phyloP scores from a whole-genome alignment of 2,113 vertebrate genomes.

The Erythrocercus mccallii region DNA sequence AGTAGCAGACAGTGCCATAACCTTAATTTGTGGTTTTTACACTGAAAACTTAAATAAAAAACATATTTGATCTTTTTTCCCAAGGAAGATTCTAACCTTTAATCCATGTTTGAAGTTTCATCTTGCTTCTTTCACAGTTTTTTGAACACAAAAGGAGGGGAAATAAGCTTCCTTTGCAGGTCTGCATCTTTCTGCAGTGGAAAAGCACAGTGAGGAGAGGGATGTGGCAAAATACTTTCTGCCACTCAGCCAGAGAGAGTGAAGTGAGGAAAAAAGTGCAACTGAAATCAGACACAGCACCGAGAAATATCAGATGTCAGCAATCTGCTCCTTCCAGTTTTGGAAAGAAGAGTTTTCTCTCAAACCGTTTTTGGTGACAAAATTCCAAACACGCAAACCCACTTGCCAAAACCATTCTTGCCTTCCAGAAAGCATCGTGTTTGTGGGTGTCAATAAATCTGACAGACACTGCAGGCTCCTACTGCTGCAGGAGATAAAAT shows the following conservation, averaged over 20 bases:
- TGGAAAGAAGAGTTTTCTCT: neutral
- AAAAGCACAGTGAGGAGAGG: neutral
- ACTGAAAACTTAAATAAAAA: neutral
- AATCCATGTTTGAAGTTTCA: neutral
- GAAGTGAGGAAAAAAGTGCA: neutral
- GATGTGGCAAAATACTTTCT: neutral
- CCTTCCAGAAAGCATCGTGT: neutral
- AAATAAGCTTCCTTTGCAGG: neutral
- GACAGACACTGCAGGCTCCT: neutral
- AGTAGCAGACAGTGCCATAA: neutral
- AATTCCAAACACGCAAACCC: neutral
- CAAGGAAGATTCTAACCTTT: neutral
- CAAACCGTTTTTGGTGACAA: neutral
- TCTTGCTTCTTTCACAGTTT: neutral
- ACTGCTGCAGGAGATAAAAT: neutral
- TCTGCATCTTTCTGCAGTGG: neutral
- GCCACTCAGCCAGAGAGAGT: neutral
- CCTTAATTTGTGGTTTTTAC: rapidly evolving
- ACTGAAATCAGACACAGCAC: neutral
- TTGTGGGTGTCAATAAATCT: neutral
- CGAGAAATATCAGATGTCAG: slow-evolving; percentile 8
- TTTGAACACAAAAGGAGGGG: neutral
- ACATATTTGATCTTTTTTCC: neutral
- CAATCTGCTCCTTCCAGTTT: slow-evolving; percentile 12
- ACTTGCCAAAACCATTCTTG: slow-evolving; percentile 5